Conservation (phyloP, 2,888 invertebrate genomes). For the Drosophila flavopinicola region DNA sequence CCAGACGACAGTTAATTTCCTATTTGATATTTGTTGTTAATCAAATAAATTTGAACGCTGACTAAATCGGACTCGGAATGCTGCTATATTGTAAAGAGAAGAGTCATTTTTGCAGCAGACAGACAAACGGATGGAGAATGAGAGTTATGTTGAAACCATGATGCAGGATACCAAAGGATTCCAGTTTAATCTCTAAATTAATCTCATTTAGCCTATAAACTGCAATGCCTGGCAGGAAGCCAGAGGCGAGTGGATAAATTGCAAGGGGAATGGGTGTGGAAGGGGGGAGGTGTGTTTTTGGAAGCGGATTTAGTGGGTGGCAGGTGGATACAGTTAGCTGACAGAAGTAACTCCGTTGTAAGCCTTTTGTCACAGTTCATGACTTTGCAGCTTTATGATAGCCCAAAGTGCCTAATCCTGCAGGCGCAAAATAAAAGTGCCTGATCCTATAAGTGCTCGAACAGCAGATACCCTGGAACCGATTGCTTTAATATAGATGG, state of each 20-base stretch:
- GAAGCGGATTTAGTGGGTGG: neutral
- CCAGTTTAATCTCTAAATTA: conserved; percentile 69
- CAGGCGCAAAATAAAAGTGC: neutral
- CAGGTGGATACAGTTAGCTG: conserved; percentile 18
- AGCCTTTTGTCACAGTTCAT: conserved; percentile 77
- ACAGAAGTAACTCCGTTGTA: conserved; percentile 68
- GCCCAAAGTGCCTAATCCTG: conserved; percentile 12
- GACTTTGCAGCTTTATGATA: conserved; percentile 64
- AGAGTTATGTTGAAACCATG: conserved; percentile 1
- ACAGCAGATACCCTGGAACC: conserved; percentile 1
- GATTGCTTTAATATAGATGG: too few species aligned
- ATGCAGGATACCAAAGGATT: conserved; percentile 28
- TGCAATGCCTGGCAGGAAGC: conserved; percentile 18
- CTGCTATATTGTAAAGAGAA: neutral
- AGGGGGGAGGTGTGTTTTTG: neutral
- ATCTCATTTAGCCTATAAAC: conserved; percentile 75
- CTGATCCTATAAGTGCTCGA: neutral
- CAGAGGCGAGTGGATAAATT: neutral
- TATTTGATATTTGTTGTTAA: conserved; percentile 80
- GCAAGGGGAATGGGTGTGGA: neutral
- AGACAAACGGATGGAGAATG: neutral
- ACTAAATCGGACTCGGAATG: conserved; percentile 46
- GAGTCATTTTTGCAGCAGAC: neutral
- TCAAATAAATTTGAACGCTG: conserved; percentile 73
- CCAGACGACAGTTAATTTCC: conserved; percentile 79